Evolutionary conservation across 2,797 vertebrate species (phyloP), one percentile per base, ranked within the genome.

Genomic region (Rhinophrynus dorsalis): DNA sequence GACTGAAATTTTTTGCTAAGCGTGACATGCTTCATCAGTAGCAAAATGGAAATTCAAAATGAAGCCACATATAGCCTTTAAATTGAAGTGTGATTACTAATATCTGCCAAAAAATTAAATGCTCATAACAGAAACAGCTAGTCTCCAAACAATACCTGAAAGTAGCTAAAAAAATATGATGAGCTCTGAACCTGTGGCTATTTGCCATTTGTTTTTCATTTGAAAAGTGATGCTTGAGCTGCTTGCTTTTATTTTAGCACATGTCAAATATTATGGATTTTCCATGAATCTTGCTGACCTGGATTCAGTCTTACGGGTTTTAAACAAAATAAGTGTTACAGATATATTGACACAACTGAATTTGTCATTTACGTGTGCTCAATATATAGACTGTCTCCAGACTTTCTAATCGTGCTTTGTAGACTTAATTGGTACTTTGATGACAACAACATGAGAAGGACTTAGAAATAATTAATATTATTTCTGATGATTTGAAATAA

Each of bases 1-100:
- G n/a, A 11, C 40, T 44, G 7, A 18, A 8, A 37, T 15, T 54
- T 40, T 35, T 38, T 32, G n/a, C 44, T 20, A 35, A 26, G 26
- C 17, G 42, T 67, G 65, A 57, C 52, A 48, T 67, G 65, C 42
- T 58, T 67, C 54, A 67, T 58, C 54, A 57, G 65, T 37, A 56
- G 38, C 27, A 45, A 57, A 67, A 58, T 44, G 26, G 29, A 57
- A 38, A 3, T 47, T 57, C 10, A 57, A 48, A 57, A 37, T 23
- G 21, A 18, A 52, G 38, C 27, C 29, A 44, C 38, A 45, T 33
- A 21, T 37, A 21, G 54, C 21, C 52, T 26, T 48, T 32, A 57
- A 51, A 56, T 58, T 23, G 33, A 56, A 26, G 64, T 45, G 23
- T 13, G 13, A 24, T 27, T 27, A 11, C 20, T 26, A 13, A 10